Conservation (phyloP, 2,113 vertebrate species). For the Mobula birostris region DNA sequence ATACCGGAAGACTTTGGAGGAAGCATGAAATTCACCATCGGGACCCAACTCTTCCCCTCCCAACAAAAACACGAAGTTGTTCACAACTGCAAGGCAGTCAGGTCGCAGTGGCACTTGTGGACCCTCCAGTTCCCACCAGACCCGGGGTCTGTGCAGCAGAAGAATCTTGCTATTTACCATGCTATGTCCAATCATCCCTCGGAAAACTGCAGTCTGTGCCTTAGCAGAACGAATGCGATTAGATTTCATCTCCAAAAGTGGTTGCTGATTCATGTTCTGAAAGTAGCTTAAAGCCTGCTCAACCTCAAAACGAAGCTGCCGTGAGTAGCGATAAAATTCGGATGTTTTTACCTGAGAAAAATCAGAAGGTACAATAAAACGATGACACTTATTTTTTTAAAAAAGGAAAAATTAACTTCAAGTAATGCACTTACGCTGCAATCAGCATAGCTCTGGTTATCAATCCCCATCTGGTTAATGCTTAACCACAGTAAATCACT, state of each 20-base stretch:
- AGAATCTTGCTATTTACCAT: conserved; percentile 99
- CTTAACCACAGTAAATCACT: neutral
- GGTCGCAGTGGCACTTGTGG: conserved; percentile 92
- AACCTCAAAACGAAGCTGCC: conserved; percentile 89
- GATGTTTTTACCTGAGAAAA: conserved; percentile 87
- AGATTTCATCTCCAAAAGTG: conserved; percentile 83
- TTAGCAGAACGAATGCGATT: conserved; percentile 92
- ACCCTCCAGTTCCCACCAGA: conserved; percentile 97
- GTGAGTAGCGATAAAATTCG: conserved; percentile 94
- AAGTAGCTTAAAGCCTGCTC: conserved; percentile 94
- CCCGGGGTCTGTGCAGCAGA: conserved; percentile 87
- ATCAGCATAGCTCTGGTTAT: neutral
- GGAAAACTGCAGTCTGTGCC: conserved; percentile 91
- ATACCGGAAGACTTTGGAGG: conserved; percentile 95
- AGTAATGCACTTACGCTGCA: neutral
- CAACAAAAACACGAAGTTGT: conserved; percentile 93
- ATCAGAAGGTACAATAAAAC: neutral
- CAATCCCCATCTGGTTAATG: neutral
- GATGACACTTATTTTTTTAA: neutral
- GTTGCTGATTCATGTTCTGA: conserved; percentile 89
- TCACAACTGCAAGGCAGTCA: conserved; percentile 92
- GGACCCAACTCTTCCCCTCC: conserved; percentile 95
- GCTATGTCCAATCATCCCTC: conserved; percentile 98
- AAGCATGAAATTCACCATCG: conserved; percentile 94
- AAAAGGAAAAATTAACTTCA: neutral